Evolutionary conservation across 1,140 invertebrate genomes (phyloP).

Genomic region (Papilio helenus): DNA sequence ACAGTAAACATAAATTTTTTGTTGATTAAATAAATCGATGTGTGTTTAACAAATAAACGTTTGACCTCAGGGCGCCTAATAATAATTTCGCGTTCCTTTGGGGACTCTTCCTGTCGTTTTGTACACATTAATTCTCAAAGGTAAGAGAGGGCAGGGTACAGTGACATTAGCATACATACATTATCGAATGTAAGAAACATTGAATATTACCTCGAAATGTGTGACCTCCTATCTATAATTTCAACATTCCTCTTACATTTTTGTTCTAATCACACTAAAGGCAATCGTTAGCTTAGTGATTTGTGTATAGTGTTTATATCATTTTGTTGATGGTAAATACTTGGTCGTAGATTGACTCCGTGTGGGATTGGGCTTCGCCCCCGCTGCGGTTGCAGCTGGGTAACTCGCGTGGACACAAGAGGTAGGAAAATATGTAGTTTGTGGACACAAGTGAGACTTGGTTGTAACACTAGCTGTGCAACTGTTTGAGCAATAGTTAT

Average conservation of each 20-base stretch:
- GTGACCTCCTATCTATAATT: slow-evolving; percentile 34
- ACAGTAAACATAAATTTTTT: slow-evolving; percentile 77
- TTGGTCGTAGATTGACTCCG: slow-evolving; percentile 90
- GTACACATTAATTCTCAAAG: slow-evolving; percentile 74
- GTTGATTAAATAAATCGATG: slow-evolving; percentile 70
- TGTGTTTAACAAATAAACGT: slow-evolving; percentile 58
- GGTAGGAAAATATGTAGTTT: slow-evolving; percentile 65
- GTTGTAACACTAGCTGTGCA: slow-evolving; percentile 36
- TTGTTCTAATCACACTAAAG: neutral
- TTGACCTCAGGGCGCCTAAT: slow-evolving; percentile 60
- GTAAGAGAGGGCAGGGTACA: slow-evolving; percentile 64
- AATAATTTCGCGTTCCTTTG: slow-evolving; percentile 57
- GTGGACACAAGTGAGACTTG: slow-evolving; percentile 40
- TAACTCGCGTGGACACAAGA: slow-evolving; percentile 85
- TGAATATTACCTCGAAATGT: slow-evolving; percentile 37
- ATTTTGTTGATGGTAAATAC: slow-evolving; percentile 48
- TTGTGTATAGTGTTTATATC: slow-evolving; percentile 40
- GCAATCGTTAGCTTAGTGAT: slow-evolving; percentile 5
- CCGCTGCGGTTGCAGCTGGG: slow-evolving; percentile 92
- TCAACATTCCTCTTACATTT: slow-evolving; percentile 37
- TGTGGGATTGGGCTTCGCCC: slow-evolving; percentile 96
- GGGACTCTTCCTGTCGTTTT: slow-evolving; percentile 62
- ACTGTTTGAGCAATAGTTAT: slow-evolving; percentile 40
- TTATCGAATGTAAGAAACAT: slow-evolving; percentile 59
- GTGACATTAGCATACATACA: slow-evolving; percentile 73